Conservation (phyloP, 2,888 invertebrate species). For the Hyppa rectilinea region DNA sequence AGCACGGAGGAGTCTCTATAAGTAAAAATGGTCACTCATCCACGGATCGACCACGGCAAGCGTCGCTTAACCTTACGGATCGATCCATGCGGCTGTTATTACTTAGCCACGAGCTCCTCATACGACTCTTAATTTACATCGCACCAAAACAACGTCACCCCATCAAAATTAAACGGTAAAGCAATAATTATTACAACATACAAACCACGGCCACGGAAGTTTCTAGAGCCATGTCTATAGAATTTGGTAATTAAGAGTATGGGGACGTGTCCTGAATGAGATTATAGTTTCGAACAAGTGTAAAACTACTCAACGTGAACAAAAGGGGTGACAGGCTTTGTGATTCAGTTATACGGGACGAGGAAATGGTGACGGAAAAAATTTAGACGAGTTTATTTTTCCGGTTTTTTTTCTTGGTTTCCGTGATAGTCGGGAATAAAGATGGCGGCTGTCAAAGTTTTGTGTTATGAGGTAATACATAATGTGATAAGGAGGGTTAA, state of each 20-base stretch:
- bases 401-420: background rate
- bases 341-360: slow-evolving; percentile 27
- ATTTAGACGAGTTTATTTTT: background rate
- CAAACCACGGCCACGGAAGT: slow-evolving; percentile 11
- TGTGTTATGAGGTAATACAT: background rate
- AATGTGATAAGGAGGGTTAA: background rate
- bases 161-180: slow-evolving; percentile 9
- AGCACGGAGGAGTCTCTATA: too few relatives aligned
- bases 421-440: background rate
- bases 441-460: background rate
- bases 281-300: slow-evolving; percentile 41
- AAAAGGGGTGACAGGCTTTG: slow-evolving; percentile 35
- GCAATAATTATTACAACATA: background rate
- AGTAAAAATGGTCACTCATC: too few relatives aligned
- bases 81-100: too few relatives aligned
- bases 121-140: background rate
- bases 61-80: too few relatives aligned
- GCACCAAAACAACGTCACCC: background rate
- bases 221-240: slow-evolving; percentile 12
- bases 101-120: too few relatives aligned
- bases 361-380: slow-evolving; percentile 13
- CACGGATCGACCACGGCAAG: too few relatives aligned
- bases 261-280: slow-evolving; percentile 23
- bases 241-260: slow-evolving; percentile 36
- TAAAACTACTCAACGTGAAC: slow-evolving; percentile 32